phyloP scores from a whole-genome alignment of 2,113 vertebrate species.

The Anoura caudifer region DNA sequence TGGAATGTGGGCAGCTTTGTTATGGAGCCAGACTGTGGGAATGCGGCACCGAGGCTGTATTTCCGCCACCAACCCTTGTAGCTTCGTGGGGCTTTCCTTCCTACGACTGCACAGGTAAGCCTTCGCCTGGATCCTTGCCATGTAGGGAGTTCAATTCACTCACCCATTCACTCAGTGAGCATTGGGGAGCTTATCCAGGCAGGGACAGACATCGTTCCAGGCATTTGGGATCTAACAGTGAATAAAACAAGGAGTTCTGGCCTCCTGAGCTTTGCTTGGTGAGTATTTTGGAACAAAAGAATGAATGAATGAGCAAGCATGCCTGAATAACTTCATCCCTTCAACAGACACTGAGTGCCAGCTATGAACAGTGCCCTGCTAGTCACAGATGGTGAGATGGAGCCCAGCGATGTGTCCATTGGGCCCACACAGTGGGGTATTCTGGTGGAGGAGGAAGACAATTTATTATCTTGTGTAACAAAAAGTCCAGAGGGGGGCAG shows the following conservation, averaged over 20 bases:
- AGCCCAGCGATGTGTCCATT: neutral
- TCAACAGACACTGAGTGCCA: neutral
- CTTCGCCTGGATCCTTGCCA: neutral
- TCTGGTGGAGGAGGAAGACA: neutral
- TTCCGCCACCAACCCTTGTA: accelerated
- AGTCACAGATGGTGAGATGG: neutral
- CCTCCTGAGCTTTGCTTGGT: neutral
- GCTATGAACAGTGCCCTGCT: neutral
- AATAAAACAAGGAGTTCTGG: neutral
- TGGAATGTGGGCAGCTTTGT: accelerated
- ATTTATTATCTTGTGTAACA: neutral
- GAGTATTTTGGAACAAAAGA: neutral
- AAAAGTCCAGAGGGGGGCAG: neutral
- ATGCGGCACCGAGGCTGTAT: accelerated
- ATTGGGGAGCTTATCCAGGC: neutral
- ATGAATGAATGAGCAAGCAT: no score
- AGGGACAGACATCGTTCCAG: no score
- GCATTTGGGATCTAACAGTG: neutral
- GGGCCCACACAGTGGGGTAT: neutral
- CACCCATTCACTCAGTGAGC: neutral
- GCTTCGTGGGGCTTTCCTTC: neutral
- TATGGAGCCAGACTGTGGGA: neutral
- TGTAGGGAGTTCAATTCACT: neutral
- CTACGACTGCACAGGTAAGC: neutral
- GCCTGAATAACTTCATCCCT: neutral